Conservation (phyloP, 2,113 vertebrate genomes). For the Megaceryle torquata region DNA sequence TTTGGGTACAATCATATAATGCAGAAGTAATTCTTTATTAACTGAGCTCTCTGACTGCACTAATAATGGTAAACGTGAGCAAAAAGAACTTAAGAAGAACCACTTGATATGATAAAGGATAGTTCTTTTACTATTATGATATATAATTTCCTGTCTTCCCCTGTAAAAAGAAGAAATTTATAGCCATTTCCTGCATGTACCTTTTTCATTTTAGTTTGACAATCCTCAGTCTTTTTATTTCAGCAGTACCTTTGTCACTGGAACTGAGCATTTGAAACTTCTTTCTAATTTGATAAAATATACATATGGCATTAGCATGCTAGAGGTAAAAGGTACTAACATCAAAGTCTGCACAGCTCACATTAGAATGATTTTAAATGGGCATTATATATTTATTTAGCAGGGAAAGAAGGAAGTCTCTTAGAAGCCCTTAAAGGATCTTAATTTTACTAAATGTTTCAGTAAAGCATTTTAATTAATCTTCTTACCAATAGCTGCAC, state of each 20-base stretch:
- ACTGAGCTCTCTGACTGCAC: conserved; percentile 18
- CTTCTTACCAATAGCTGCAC: neutral
- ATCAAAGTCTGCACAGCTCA: conserved; percentile 16
- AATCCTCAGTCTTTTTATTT: conserved; percentile 27
- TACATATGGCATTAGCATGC: conserved; percentile 16
- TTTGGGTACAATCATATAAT: conserved; percentile 41
- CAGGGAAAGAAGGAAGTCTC: neutral
- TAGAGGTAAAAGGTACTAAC: conserved; percentile 22
- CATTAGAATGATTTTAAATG: conserved; percentile 28
- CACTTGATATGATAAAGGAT: conserved; percentile 66
- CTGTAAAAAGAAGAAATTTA: conserved; percentile 66
- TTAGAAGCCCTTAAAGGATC: neutral
- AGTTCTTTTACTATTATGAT: conserved; percentile 60
- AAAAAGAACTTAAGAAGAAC: conserved; percentile 63
- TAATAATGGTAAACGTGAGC: conserved; percentile 55
- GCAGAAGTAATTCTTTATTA: conserved; percentile 65
- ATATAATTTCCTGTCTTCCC: conserved; percentile 60
- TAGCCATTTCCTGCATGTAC: conserved; percentile 45
- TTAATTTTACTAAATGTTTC: conserved; percentile 20
- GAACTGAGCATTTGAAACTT: conserved; percentile 48
- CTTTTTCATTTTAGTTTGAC: conserved; percentile 63
- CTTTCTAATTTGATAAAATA: conserved; percentile 54
- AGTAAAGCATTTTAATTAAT: conserved; percentile 30
- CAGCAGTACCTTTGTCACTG: conserved; percentile 19
- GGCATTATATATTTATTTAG: conserved; percentile 46